A percentile compares a stretch with the other conserved stretches of the same genome.
These are phyloP conservation scores for Drosophila miranda DNA, from an alignment of 1,140 invertebrate genomes.

Conservation along the genomic window DNA sequence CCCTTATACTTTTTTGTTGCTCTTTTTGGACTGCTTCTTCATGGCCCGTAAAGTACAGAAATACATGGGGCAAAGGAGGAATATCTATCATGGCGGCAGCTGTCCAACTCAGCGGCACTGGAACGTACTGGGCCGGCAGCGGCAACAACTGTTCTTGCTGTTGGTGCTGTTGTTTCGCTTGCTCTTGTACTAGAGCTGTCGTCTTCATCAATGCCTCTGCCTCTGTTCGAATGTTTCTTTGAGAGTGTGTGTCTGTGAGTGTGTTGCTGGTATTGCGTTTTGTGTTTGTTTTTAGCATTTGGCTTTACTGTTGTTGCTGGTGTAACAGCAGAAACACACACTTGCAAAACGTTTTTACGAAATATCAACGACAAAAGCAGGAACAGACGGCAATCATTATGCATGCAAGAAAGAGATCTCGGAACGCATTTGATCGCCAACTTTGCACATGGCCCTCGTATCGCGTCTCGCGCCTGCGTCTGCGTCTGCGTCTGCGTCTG, in stretches of 20 bases:
- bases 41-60: conserved; percentile 64
- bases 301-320: conserved; percentile 36
- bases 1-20: conserved; percentile 11
- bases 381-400: conserved; percentile 55
- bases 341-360: conserved; percentile 40
- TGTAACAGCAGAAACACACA: conserved; percentile 37
- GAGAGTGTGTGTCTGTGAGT: not conserved
- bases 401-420: conserved; percentile 66
- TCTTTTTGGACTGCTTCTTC: conserved; percentile 32
- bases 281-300: conserved; percentile 69
- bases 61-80: conserved; percentile 49
- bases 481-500: not conserved
- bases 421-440: conserved; percentile 53
- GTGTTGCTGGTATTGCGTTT: conserved; percentile 43
- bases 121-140: conserved; percentile 18
- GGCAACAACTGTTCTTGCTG: conserved; percentile 23
- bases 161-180: conserved; percentile 32
- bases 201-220: conserved; percentile 32
- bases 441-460: conserved; percentile 32
- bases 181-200: conserved; percentile 40
- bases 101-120: conserved; percentile 57
- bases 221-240: not conserved
- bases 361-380: conserved; percentile 40
- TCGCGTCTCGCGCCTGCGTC: not conserved
- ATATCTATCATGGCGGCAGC: conserved; percentile 64